Conservation (phyloP, 2,888 invertebrate genomes). For the Limulus polyphemus region DNA sequence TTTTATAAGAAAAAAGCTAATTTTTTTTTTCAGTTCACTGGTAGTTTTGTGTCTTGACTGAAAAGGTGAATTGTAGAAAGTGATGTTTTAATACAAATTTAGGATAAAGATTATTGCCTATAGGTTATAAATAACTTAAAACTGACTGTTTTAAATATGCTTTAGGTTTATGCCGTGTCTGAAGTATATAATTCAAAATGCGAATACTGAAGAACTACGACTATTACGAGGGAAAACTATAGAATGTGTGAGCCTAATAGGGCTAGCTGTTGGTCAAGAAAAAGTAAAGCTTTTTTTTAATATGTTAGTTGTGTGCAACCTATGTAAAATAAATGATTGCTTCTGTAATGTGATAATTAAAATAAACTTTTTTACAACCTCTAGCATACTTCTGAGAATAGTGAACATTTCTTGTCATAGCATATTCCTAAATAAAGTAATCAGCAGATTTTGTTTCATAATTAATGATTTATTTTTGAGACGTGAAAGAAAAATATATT, state of each 20-base stretch:
- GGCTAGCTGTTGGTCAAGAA: constrained; percentile 47
- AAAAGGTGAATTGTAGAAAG: no score
- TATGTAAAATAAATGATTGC: constrained; percentile 2
- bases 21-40: no score
- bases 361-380: not conserved
- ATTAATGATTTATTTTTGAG: no score
- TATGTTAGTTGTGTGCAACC: not conserved
- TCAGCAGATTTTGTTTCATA: no score
- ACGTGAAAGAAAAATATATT: no score
- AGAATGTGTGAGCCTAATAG: constrained; percentile 96
- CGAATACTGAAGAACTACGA: constrained; percentile 65
- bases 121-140: not conserved
- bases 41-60: no score
- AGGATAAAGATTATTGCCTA: no score
- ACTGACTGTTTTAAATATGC: constrained; percentile 1
- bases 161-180: constrained; percentile 70
- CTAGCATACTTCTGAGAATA: no score
- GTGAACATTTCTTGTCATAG: no score
- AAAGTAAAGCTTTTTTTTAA: constrained; percentile 25
- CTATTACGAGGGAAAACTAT: constrained; percentile 94
- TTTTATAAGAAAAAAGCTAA: no score
- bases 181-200: constrained; percentile 93
- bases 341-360: not conserved
- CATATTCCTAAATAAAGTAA: no score
- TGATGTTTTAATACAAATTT: no score